Conservation (phyloP, 1,140 invertebrate species). For the Lithobius niger region DNA sequence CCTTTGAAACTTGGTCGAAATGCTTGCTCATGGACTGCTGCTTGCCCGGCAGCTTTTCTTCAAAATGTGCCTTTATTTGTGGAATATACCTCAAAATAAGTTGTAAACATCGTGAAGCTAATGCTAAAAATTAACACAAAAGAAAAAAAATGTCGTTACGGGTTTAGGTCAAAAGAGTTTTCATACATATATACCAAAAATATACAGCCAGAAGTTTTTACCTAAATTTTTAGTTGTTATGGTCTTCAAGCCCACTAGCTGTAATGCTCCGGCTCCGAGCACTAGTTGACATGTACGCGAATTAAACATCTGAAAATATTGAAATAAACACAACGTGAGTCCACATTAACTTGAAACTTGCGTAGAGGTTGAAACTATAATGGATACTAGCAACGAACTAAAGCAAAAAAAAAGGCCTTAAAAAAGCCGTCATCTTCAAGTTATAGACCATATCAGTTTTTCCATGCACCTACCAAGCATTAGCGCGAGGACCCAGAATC, state of each 20-base stretch:
- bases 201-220: slow-evolving; percentile 15
- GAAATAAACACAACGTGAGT: slow-evolving; percentile 13
- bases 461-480: no score
- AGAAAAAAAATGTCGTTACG: background rate
- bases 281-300: slow-evolving; percentile 86
- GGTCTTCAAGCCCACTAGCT: slow-evolving; percentile 86
- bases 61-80: slow-evolving; percentile 36
- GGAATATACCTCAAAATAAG: slow-evolving; percentile 43
- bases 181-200: slow-evolving; percentile 7
- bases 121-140: slow-evolving; percentile 37
- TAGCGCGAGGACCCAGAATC: no score
- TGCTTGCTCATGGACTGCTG: slow-evolving; percentile 35
- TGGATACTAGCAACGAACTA: no score
- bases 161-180: background rate
- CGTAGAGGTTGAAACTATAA: no score
- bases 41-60: slow-evolving; percentile 29
- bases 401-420: no score
- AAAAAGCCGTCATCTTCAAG: no score
- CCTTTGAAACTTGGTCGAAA: slow-evolving; percentile 38
- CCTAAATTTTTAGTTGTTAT: slow-evolving; percentile 86
- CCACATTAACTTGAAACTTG: background rate
- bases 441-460: no score
- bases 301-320: slow-evolving; percentile 62
- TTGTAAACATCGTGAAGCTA: slow-evolving; percentile 73
- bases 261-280: slow-evolving; percentile 84